Evolutionary conservation across 2,888 invertebrate genomes (phyloP).

Genomic region (Cyclophora albipunctata): DNA sequence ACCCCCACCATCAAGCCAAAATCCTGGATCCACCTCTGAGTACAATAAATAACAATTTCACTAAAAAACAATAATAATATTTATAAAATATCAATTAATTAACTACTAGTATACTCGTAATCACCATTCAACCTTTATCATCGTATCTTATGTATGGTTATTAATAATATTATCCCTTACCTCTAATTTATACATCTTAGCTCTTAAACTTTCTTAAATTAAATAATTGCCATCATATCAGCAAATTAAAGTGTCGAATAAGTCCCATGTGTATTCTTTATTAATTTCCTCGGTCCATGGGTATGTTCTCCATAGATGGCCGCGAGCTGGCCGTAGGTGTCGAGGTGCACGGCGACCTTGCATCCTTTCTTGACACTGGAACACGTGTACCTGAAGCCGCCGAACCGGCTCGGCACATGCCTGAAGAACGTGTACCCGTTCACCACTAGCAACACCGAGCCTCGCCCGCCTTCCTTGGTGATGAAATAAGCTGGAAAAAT

Average conservation of each 20-base stretch:
- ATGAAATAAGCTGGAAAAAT: slow-evolving; percentile 2
- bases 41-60: too few species aligned
- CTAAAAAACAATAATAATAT: too few species aligned
- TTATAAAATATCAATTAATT: too few species aligned
- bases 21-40: too few species aligned
- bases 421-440: slow-evolving; percentile 14
- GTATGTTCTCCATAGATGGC: neutral
- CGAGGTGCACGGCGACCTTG: neutral
- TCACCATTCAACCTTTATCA: too few species aligned
- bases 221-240: too few species aligned
- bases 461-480: slow-evolving; percentile 1
- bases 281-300: neutral
- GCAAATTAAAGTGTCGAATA: neutral
- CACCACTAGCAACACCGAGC: slow-evolving; percentile 11
- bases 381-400: slow-evolving; percentile 3
- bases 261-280: neutral
- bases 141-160: too few species aligned
- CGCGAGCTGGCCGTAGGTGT: neutral
- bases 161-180: too few species aligned
- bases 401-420: neutral
- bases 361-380: neutral
- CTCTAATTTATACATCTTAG: too few species aligned
- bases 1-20: too few species aligned
- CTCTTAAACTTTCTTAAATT: too few species aligned
- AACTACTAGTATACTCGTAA: too few species aligned